Base-by-base conservation (phyloP, 1,140 invertebrate genomes). In the Belonocnema kinseyi region DNA sequence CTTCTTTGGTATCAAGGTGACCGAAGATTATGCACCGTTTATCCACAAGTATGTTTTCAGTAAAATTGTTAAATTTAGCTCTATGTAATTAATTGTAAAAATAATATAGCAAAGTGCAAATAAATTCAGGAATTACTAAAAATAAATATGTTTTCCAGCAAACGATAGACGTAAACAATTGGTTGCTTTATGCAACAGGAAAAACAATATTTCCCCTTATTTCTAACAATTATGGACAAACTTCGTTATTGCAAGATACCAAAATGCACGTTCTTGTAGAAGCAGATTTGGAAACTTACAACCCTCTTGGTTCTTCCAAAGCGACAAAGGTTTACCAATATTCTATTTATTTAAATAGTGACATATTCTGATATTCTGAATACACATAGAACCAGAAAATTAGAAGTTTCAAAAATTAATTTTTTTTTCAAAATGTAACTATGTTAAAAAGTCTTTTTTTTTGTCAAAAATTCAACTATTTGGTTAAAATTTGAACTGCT, bases 1-100 rank as follows among this genome's bases (percentile, higher is more conserved):
- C 88, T 94, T 70, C 81, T 94, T 33, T 93, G 92, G 93, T 90
- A 90, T 77, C 85, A 90, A 80, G 91, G 86, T 14, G 89, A 92
- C 51, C 91, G 92, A 79, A 87, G 90, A 50, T 89, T 93, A 33
- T 93, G 92, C 79, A 92, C 92, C 26, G 83, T 93, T 77, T 92
- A 89, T 76, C 93, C 93, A 79, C 89, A 87, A 88, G 92, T 89
- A 90, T 84, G 72, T 87, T 86, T 46, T 72, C 40, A 51, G 17
- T 11, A 61, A 70, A 33, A 21, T 46, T 74, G 40, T 61, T 51
- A 53, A n/a, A 50, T 46, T 50, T 56, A 54, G 17, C 50, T 73
- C 26, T 5, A 71, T 50, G 40, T 73, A 86, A 16, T 90, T 88
- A 85, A 19, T n/a, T 7, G 11, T 10, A 46, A 10, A 46, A 46